These are phyloP conservation scores for Bucorvus abyssinicus DNA, from an alignment of 2,797 vertebrate species.

Conservation along the genomic window DNA sequence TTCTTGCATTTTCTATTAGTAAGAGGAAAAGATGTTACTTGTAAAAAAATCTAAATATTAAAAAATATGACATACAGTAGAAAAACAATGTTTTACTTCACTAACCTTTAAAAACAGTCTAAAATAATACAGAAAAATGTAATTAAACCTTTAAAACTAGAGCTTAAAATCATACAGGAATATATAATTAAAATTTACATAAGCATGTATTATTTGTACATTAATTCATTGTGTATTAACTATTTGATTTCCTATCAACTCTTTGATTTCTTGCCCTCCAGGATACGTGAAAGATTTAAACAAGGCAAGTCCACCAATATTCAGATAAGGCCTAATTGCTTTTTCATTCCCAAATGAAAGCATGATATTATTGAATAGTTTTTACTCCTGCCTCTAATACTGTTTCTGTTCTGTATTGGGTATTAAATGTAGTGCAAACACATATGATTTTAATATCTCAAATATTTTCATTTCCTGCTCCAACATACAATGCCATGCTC, in stretches of 20 bases:
- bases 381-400: neutral
- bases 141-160: neutral
- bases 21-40: neutral
- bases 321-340: neutral
- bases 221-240: neutral
- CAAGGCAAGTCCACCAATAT: neutral
- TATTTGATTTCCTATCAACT: neutral
- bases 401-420: neutral
- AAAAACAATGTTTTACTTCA: neutral
- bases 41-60: neutral
- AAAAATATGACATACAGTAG: neutral
- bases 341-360: neutral
- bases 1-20: neutral
- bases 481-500: no score
- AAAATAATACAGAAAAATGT: neutral
- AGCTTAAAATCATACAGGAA: neutral
- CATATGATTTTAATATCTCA: neutral
- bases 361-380: neutral
- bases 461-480: neutral
- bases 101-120: neutral
- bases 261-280: neutral
- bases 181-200: neutral
- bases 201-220: neutral
- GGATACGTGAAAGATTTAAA: neutral
- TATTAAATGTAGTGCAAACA: neutral